Conservation (phyloP, 2,113 vertebrate species). For the Irena cyanogastra region DNA sequence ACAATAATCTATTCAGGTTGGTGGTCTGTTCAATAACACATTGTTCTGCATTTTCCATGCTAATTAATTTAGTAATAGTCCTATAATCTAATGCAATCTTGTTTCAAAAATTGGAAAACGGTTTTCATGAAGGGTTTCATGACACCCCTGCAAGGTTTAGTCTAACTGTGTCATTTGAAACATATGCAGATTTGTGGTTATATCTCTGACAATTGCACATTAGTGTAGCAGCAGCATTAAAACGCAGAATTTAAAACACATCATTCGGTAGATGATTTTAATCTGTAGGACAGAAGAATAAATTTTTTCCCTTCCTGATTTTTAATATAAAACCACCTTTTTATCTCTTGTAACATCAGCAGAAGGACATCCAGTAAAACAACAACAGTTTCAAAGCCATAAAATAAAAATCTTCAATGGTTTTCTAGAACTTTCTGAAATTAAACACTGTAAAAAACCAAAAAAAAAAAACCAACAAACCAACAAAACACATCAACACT, state of each 20-base stretch:
- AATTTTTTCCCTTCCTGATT: neutral
- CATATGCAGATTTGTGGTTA: neutral
- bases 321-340: neutral
- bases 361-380: neutral
- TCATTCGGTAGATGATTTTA: neutral
- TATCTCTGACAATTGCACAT: neutral
- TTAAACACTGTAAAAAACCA: neutral
- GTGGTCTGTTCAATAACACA: neutral
- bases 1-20: neutral
- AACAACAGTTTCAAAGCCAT: neutral
- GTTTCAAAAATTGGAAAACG: neutral
- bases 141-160: neutral
- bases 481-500: fast-evolving
- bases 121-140: neutral
- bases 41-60: neutral
- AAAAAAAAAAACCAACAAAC: neutral
- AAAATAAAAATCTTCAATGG: neutral
- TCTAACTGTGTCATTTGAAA: neutral
- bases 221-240: neutral
- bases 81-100: neutral
- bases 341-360: fast-evolving
- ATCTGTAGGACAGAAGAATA: neutral
- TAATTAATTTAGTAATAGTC: neutral
- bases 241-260: neutral
- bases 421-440: neutral